Percentiles rank a stretch among this genome's conserved stretches.
Evolutionary conservation across 2,797 vertebrate species (phyloP).

Genomic region (Mormyrus proboscirostris): DNA sequence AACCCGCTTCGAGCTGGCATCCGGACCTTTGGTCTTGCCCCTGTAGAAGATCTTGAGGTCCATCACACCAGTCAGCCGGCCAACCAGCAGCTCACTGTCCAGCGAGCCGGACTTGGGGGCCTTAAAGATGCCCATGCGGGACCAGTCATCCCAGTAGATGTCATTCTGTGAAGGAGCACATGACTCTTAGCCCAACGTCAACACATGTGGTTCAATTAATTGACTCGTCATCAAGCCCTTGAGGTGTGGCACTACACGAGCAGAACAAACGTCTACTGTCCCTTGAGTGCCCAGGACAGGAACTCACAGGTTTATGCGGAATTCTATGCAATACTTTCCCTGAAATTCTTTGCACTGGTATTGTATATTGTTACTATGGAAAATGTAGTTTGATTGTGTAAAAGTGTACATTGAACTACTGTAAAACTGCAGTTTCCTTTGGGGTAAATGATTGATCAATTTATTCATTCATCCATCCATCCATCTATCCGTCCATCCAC

Average conservation of each 20-base stretch:
- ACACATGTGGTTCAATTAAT: neutral
- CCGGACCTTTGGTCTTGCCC: conserved; percentile 76
- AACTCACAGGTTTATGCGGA: neutral
- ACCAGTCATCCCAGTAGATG: conserved; percentile 99
- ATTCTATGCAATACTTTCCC: neutral
- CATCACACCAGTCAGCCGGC: conserved; percentile 89
- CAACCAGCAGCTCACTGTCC: conserved; percentile 73
- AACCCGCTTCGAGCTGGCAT: neutral
- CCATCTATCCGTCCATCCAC: neutral
- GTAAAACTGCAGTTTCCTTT: neutral
- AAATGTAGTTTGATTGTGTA: neutral
- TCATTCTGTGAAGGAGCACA: conserved; percentile 71
- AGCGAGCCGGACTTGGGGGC: conserved; percentile 78
- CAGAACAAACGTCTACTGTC: neutral
- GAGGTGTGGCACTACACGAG: neutral
- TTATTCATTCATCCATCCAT: neutral
- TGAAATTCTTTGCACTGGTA: neutral
- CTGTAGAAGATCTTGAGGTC: conserved; percentile 97
- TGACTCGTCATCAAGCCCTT: neutral
- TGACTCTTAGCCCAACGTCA: neutral
- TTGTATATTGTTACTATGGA: neutral
- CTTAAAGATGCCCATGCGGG: conserved; percentile 91
- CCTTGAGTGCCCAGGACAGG: neutral
- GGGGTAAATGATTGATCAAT: neutral
- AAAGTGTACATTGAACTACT: neutral